Evolutionary conservation across 2,113 vertebrate genomes (phyloP), one percentile per base, ranked within the genome.

Genomic region (Tonatia bakeri): DNA sequence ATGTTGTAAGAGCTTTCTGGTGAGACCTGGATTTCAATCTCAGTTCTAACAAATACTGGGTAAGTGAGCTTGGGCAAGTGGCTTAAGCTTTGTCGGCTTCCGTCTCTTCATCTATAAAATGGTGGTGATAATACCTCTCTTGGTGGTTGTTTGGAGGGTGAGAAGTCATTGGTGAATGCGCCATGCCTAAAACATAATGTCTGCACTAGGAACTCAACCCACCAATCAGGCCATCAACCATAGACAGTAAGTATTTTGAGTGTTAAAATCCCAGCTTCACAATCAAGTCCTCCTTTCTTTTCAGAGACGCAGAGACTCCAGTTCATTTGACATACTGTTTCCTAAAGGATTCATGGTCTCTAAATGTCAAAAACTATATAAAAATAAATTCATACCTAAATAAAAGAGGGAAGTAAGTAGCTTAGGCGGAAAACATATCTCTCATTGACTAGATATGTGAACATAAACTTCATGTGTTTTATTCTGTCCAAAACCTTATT

Each of bases 381-480:
- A 79, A 94, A 89, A 91, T 82, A 89, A 94, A 64, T 36, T 17
- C 5, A 81, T 24, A 40, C 10, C 3, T 8, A 69, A 64, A 47
- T 88, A 75, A 91, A 67, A 84, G 14, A 24, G 69, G 28, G 70
- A 83, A 87, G 59, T 22, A 81, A 93, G 28, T 45, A 50, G 31
- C 13, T 89, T 73, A 76, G 7, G 3, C 69, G 88, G 20, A 31
- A 91, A 79, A 61, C 15, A 70, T 69, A 10, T 13, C 13, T 87
- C 43, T 70, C 26, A 2, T 20, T 45, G 33, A 31, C 26, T 76
- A 70, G 13, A 40, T 94, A 88, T 89, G 84, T 93, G 67, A 93
- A 83, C 83, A 95, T 50, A 94, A 10, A 96, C 89, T 96, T 64
- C 83, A 31, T 90, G 84, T 82, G 10, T 88, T 93, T 82, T 89